A percentile compares a stretch with the other conserved stretches of the same genome.
Evolutionary conservation across 2,888 invertebrate species (phyloP).

Genomic region (Bhutanitis thaidina): DNA sequence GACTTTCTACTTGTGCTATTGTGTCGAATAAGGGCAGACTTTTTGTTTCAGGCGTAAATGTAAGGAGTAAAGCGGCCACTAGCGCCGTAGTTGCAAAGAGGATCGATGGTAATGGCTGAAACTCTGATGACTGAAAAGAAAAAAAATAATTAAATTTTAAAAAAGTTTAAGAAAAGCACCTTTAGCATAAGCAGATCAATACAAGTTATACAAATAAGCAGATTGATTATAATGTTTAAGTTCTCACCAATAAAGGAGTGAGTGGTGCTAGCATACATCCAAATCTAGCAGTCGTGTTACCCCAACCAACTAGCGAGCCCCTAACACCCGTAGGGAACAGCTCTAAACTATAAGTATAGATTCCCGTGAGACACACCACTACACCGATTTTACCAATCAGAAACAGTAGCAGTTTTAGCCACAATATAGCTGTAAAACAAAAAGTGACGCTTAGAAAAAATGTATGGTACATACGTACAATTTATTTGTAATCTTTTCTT

Average conservation of each 20-base stretch:
- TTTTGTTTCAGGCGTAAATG: slow-evolving; percentile 61
- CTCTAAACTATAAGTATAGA: slow-evolving; percentile 60
- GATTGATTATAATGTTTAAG: background rate
- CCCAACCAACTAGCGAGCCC: slow-evolving; percentile 55
- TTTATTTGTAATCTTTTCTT: background rate
- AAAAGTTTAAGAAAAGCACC: background rate
- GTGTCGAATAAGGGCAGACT: slow-evolving; percentile 57
- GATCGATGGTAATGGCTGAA: slow-evolving; percentile 48
- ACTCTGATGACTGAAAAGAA: slow-evolving; percentile 42
- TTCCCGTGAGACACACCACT: slow-evolving; percentile 58
- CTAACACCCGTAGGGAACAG: slow-evolving; percentile 62
- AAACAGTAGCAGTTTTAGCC: slow-evolving; percentile 56
- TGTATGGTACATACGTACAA: too few relatives aligned
- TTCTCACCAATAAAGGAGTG: slow-evolving; percentile 55
- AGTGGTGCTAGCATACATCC: slow-evolving; percentile 62
- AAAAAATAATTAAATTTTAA: background rate
- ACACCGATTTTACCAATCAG: slow-evolving; percentile 53
- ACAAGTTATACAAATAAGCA: background rate
- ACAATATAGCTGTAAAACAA: slow-evolving; percentile 47
- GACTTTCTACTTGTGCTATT: slow-evolving; percentile 51
- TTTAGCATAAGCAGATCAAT: too few relatives aligned
- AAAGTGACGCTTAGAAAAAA: background rate
- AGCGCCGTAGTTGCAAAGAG: slow-evolving; percentile 51
- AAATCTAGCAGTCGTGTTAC: slow-evolving; percentile 55
- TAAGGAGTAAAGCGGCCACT: slow-evolving; percentile 41